phyloP scores from a whole-genome alignment of 2,113 vertebrate genomes.

The Emberiza fucata region DNA sequence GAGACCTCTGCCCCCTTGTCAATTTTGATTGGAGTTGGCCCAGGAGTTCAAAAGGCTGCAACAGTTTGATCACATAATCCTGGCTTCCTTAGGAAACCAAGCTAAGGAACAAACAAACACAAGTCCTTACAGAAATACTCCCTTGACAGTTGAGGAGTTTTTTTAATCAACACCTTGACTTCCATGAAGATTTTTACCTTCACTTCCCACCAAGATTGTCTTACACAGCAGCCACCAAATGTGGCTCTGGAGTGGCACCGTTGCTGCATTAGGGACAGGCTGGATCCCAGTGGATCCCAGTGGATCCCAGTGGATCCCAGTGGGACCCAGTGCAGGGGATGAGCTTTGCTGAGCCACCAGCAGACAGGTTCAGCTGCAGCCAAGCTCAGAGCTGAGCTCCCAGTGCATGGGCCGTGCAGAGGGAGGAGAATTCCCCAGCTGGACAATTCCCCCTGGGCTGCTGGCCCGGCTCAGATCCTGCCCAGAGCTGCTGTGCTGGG shows the following conservation, averaged over 20 bases:
- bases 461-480: background rate
- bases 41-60: conserved; percentile 61
- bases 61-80: conserved; percentile 59
- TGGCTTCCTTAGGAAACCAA: conserved; percentile 58
- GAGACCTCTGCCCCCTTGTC: conserved; percentile 67
- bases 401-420: fast-evolving
- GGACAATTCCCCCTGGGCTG: background rate
- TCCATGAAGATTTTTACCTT: conserved; percentile 2
- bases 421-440: background rate
- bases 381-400: background rate
- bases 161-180: conserved; percentile 45
- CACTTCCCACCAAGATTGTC: conserved; percentile 41
- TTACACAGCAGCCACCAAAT: background rate
- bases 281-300: background rate
- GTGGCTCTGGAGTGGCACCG: background rate
- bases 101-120: conserved; percentile 61
- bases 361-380: background rate
- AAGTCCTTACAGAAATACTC: conserved; percentile 25
- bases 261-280: background rate
- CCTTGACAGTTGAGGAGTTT: background rate
- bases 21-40: conserved; percentile 56
- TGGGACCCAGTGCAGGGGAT: background rate
- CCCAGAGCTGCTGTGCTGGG: background rate
- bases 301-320: background rate
- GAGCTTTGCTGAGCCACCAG: background rate